Evolutionary conservation across 2,113 vertebrate genomes (phyloP), one percentile per base, ranked within the genome.

Genomic region (Tachuris rubrigastra): DNA sequence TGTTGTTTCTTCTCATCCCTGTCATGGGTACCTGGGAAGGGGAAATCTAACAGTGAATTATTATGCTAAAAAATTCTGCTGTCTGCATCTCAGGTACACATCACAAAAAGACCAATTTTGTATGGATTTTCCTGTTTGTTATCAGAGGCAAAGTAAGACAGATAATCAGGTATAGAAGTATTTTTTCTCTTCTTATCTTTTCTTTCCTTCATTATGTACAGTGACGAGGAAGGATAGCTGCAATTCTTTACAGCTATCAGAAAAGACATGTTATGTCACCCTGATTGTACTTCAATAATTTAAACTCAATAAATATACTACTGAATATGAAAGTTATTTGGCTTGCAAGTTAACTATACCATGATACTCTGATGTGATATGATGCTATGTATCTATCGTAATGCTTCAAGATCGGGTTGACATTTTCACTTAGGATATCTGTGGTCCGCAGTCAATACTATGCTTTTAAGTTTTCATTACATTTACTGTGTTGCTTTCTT

Each of bases 1-100:
- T 85, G 58, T 89, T 90, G 14, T 66, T 92, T 83, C 53, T 92
- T 90, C 50, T 85, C 53, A 59, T 90, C 88, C 24, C 55, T 77
- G 37, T 76, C 75, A 77, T 0, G 23, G 72, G 31, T 90, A 21
- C 75, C n/a, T 73, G 14, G 67, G 56, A 94, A 85, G 49, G 30
- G 8, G 24, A 79, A 89, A 90, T 87, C 66, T 87, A 87, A 82
- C 41, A 72, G 85, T 46, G 62, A 85, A 42, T 72, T 87, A 71
- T 89, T 95, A 94, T 73, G 87, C 66, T 85, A 90, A 95, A 93
- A 91, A 79, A 66, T 91, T 90, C 71, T 85, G 23, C 67, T 95
- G 53, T 85, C 67, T 87, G 53, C 28, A 87, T 90, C 78, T 91
- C 74, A 93, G 62, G 71, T 87, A 41, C 58, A 85, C 52, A 89